These are phyloP conservation scores for Phalloptychus januarius DNA, from an alignment of 2,797 vertebrate species.

Conservation along the genomic window DNA sequence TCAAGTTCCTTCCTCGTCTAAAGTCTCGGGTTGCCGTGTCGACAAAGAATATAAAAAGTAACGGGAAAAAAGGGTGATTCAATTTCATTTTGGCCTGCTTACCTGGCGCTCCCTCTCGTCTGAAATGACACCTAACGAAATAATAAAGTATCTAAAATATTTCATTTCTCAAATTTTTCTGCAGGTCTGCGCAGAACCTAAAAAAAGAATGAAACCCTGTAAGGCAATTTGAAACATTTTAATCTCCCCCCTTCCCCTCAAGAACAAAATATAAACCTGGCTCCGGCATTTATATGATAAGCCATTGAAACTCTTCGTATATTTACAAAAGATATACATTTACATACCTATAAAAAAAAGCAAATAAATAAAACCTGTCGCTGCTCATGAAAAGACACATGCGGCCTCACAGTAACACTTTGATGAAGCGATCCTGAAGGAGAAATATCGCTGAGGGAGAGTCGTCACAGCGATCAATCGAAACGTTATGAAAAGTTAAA, in stretches of 20 bases:
- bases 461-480: slow-evolving; percentile 16
- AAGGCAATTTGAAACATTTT: slow-evolving; percentile 67
- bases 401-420: slow-evolving; percentile 49
- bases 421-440: slow-evolving; percentile 10
- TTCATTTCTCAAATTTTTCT: neutral
- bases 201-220: neutral
- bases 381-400: slow-evolving; percentile 52
- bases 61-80: neutral
- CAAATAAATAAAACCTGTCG: slow-evolving; percentile 79
- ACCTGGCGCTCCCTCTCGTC: neutral
- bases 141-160: neutral
- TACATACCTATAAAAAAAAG: slow-evolving; percentile 53
- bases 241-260: slow-evolving; percentile 55
- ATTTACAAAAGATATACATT: slow-evolving; percentile 84
- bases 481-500: slow-evolving; percentile 7
- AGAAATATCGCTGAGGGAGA: slow-evolving; percentile 16
- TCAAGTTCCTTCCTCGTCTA: neutral
- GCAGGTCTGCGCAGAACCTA: neutral
- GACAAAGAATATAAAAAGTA: neutral
- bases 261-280: slow-evolving; percentile 80
- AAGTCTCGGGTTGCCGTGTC: neutral
- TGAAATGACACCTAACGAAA: neutral
- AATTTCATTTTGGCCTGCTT: neutral
- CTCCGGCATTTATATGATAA: slow-evolving; percentile 71
- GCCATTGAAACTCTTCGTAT: slow-evolving; percentile 78